Evolutionary conservation across 2,888 invertebrate genomes (phyloP).

Genomic region (Chesias legatella): DNA sequence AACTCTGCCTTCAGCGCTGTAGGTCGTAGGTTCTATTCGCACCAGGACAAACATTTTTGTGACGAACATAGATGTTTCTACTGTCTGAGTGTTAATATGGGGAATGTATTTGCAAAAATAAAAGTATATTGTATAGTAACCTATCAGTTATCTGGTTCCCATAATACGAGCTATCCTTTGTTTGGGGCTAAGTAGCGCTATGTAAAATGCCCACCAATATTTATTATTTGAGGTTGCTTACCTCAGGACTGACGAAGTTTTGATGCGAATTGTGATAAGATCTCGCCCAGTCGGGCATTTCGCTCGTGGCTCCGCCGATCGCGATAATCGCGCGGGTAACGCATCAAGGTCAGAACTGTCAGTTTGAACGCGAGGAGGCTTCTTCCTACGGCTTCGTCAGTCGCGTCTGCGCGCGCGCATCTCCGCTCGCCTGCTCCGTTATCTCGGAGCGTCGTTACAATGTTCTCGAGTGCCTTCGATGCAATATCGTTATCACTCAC

Average conservation of each 20-base stretch:
- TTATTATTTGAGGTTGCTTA: slow-evolving; percentile 16
- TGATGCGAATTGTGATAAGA: slow-evolving; percentile 32
- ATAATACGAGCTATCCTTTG: too few species aligned
- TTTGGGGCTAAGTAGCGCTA: too few species aligned
- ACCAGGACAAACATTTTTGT: too few species aligned
- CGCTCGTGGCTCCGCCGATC: slow-evolving; percentile 32
- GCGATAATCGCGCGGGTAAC: slow-evolving; percentile 42
- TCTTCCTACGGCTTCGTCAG: slow-evolving; percentile 41
- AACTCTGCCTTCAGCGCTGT: too few species aligned
- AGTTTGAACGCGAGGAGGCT: slow-evolving; percentile 48
- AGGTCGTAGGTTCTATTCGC: too few species aligned
- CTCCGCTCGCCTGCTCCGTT: slow-evolving; percentile 30
- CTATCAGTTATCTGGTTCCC: too few species aligned
- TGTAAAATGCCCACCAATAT: too few species aligned
- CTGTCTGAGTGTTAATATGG: too few species aligned
- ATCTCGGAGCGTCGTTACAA: slow-evolving; percentile 15
- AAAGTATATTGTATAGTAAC: background rate
- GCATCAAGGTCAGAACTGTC: slow-evolving; percentile 65
- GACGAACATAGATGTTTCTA: too few species aligned
- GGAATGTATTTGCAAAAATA: too few species aligned
- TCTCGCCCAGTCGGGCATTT: slow-evolving; percentile 27
- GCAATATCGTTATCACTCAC: slow-evolving; percentile 22
- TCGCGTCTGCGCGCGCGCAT: slow-evolving; percentile 42
- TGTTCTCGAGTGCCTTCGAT: slow-evolving; percentile 16
- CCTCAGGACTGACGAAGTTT: slow-evolving; percentile 10